Base-by-base conservation (phyloP, 2,888 invertebrate genomes). In the Mongoloraphidia duomilia region DNA sequence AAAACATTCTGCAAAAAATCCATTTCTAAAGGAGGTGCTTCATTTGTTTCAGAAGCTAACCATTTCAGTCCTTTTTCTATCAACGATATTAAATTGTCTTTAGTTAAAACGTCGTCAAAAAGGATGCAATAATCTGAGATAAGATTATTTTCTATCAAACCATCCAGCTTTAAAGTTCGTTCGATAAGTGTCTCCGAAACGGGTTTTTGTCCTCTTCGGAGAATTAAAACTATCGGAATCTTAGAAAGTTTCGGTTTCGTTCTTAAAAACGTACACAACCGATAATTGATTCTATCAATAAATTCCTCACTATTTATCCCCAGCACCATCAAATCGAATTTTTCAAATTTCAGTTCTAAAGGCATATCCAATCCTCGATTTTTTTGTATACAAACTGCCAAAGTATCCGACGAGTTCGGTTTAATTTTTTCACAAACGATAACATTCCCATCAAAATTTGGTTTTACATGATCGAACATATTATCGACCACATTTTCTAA, bases 1-100 rank as follows among this genome's bases (percentile, higher is more conserved):
- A 82, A 65, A 56, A 79, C 75, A 2, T 72, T 70, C 51, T 71
- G 67, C 9, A 80, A 59, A 39, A 68, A 67, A 59, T 79, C 73
- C 59, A 81, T 72, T 67, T 78, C 74, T 38, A 82, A 58, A 0
- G 71, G 68, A 41, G 76, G 76, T 26, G 64, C 66, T 53, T 65
- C 65, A 43, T 73, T 71, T 51, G 62, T 69, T 55, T 67, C 71
- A 57, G 68, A 71, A n/a, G 72, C 73, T 56, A 74, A 62, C 69
- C 73, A 77, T 66, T 70, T 49, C 72, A 59, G 17, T 70, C 69
- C 49, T 60, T 64, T 61, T 67, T 71, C 8, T 34, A 58, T 61
- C 9, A 52, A 49, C 55, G 65, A 60, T 41, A 71, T 54, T 17
- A 67, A 63, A 45, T 65, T 63, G 11, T 55, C 56, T 26, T 69